Base-by-base conservation (phyloP, 2,797 vertebrate species). In the Sardinella longiceps region DNA sequence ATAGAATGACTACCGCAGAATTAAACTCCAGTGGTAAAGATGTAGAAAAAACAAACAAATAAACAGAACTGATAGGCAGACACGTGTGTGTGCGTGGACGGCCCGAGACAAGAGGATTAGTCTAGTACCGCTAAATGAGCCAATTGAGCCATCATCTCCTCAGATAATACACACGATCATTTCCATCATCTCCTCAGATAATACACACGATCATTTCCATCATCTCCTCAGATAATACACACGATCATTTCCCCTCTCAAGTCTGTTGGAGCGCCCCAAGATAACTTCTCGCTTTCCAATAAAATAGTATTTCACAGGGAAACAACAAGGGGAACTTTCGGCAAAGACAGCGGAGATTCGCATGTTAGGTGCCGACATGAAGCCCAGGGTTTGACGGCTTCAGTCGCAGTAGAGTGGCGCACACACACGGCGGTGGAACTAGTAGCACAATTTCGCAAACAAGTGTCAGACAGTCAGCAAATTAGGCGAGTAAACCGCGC, bases 401-500 rank as follows among this genome's bases (percentile, higher is more conserved):
- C 53, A 43, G 23, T 77, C 10, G 25, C n/a, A 25, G n/a, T 77
- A 6, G 37, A 20, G 23, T n/a, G n/a, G n/a, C n/a, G n/a, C n/a
- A 1, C n/a, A 9, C 18, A 37, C 14, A 43, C 70, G 33, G 37
- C 20, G 43, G 33, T 23, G 37, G 33, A 18, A 74, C 15, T 18
- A n/a, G n/a, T n/a, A 28, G 11, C 10, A 33, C 0, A 77, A 43
- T 43, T 37, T 77, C 18, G 37, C 70, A 77, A 77, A 77, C 33
- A 77, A 77, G 70, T 77, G 37, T 43, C 33, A 37, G 37, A 18
- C 33, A 74, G 30, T 74, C 70, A 77, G 70, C 70, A 77, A 77
- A 18, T 77, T 77, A 0, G 43, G 2, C 43, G 70, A 7, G 18
- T 37, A 77, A 77, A 43, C 70, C 70, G 37, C 37, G 37, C 30